phyloP scores from a whole-genome alignment of 2,113 vertebrate genomes.

The Condylura cristata region DNA sequence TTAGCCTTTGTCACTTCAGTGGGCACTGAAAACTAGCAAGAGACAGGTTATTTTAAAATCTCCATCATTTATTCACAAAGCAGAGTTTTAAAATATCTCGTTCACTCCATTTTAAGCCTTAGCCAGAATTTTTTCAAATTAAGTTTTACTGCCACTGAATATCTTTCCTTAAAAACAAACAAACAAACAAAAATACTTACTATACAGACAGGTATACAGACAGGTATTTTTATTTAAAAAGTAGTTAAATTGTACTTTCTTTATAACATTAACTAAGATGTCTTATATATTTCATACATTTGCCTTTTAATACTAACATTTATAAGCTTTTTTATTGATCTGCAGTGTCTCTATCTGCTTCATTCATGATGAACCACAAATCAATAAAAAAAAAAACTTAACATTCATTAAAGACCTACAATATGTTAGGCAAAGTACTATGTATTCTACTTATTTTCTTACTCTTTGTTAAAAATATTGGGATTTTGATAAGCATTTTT shows the following conservation, averaged over 20 bases:
- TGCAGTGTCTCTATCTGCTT: background rate
- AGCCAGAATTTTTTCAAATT: slow-evolving; percentile 21
- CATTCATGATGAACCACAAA: background rate
- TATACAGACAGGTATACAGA: background rate
- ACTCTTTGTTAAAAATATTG: background rate
- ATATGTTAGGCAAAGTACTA: background rate
- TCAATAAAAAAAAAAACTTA: background rate
- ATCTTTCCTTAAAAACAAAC: no score
- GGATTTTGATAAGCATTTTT: background rate
- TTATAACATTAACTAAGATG: background rate
- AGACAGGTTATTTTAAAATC: slow-evolving; percentile 1
- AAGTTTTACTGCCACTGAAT: slow-evolving; percentile 12
- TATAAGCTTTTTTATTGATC: background rate
- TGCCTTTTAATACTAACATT: background rate
- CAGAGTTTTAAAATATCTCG: slow-evolving; percentile 41
- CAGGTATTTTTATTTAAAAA: slow-evolving; percentile 17
- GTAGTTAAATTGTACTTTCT: background rate
- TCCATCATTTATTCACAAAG: slow-evolving; percentile 20
- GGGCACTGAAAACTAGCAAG: slow-evolving; percentile 63
- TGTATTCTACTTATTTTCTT: background rate
- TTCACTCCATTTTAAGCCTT: slow-evolving; percentile 61
- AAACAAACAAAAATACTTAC: no score
- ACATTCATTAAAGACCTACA: background rate
- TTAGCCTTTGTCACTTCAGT: slow-evolving; percentile 77
- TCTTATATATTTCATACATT: background rate